These are phyloP conservation scores for Bombyx mori DNA, from an alignment of 1,140 invertebrate genomes.

Conservation along the genomic window ASM3026992v2 NC_085118.1:11582501-11583000, in stretches of 20 bases:
- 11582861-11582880: too few species aligned
- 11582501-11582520: slow-evolving; percentile 55
- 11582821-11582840: too few species aligned
- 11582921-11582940: slow-evolving; percentile 45
- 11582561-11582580: slow-evolving; percentile 35
- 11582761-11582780: background rate
- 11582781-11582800: background rate
- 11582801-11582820: background rate
- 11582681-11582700: too few species aligned
- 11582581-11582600: slow-evolving; percentile 8
- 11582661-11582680: too few species aligned
- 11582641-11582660: too few species aligned
- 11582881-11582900: too few species aligned
- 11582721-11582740: background rate
- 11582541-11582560: slow-evolving; percentile 27
- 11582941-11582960: slow-evolving; percentile 49
- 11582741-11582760: background rate
- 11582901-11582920: too few species aligned
- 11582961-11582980: slow-evolving; percentile 49
- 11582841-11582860: too few species aligned
- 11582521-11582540: slow-evolving; percentile 30
- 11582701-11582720: too few species aligned
- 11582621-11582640: too few species aligned
- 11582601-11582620: background rate
- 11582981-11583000: slow-evolving; percentile 37